Conservation (phyloP, 2,888 invertebrate genomes). For the Ormia ochracea region DNA sequence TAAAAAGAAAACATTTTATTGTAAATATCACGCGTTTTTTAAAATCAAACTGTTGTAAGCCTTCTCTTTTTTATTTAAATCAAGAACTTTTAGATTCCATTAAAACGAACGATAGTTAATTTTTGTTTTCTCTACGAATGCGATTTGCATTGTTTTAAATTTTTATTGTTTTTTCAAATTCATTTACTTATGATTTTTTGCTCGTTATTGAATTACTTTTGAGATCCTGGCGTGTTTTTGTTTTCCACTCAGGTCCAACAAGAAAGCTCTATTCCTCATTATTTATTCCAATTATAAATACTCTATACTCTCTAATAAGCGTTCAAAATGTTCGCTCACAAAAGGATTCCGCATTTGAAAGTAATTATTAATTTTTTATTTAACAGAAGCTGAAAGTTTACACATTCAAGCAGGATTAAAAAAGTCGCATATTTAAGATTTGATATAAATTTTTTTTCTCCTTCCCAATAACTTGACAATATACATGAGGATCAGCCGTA, state of each 20-base stretch:
- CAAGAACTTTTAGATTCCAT: background rate
- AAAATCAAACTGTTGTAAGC: slow-evolving; percentile 56
- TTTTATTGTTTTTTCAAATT: slow-evolving; percentile 1
- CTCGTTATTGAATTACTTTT: slow-evolving; percentile 7
- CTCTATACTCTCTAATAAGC: too few relatives aligned
- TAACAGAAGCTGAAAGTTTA: too few relatives aligned
- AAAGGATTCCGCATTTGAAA: too few relatives aligned
- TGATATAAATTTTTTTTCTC: too few relatives aligned
- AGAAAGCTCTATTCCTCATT: background rate
- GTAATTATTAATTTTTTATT: too few relatives aligned
- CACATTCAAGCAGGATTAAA: too few relatives aligned
- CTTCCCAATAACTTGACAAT: too few relatives aligned
- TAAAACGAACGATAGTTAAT: background rate
- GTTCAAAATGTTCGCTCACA: too few relatives aligned
- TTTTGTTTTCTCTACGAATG: background rate
- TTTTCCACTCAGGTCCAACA: background rate
- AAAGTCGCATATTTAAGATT: too few relatives aligned
- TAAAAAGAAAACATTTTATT: slow-evolving; percentile 3
- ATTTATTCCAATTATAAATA: too few relatives aligned
- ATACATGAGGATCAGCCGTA: too few relatives aligned
- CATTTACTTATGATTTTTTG: background rate
- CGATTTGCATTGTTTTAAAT: slow-evolving; percentile 24
- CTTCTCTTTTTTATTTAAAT: slow-evolving; percentile 23
- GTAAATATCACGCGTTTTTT: slow-evolving; percentile 46
- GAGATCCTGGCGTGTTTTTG: slow-evolving; percentile 34